Conservation (phyloP, 2,888 invertebrate genomes). For the Mythimna vitellina region DNA sequence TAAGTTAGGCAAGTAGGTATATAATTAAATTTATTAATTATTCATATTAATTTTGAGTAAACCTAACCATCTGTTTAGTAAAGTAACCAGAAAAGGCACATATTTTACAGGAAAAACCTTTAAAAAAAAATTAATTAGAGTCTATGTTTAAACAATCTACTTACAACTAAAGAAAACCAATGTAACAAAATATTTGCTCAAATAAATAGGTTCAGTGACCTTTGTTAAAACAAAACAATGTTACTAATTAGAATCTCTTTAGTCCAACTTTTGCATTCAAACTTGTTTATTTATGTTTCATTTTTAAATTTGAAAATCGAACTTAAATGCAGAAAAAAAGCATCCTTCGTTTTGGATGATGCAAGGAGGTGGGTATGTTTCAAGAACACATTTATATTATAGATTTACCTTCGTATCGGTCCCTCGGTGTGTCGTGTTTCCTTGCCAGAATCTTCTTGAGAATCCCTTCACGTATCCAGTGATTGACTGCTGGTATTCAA, state of each 20-base stretch:
- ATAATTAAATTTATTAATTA: neutral
- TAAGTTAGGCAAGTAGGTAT: neutral
- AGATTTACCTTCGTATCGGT: constrained; percentile 92
- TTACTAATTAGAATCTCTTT: constrained; percentile 1
- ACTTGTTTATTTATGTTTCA: neutral
- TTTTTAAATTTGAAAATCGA: neutral
- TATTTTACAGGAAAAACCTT: neutral
- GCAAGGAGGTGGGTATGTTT: constrained; percentile 47
- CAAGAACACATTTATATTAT: neutral
- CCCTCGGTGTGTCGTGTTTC: constrained; percentile 95
- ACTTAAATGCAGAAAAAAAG: neutral
- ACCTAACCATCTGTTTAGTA: neutral
- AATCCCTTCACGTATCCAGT: constrained; percentile 96
- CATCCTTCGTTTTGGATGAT: constrained; percentile 32
- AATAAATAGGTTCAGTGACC: constrained; percentile 35
- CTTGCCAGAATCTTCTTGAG: constrained; percentile 97
- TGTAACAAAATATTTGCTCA: neutral
- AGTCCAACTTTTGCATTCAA: neutral
- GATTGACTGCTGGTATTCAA: constrained; percentile 94
- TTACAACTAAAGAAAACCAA: constrained; percentile 4
- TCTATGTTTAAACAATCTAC: neutral
- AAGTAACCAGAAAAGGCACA: neutral
- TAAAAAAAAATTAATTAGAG: neutral
- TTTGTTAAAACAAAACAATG: constrained; percentile 31
- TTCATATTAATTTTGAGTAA: neutral